phyloP scores from a whole-genome alignment of 1,140 invertebrate genomes.

The Zaprionus camerounensis region DNA sequence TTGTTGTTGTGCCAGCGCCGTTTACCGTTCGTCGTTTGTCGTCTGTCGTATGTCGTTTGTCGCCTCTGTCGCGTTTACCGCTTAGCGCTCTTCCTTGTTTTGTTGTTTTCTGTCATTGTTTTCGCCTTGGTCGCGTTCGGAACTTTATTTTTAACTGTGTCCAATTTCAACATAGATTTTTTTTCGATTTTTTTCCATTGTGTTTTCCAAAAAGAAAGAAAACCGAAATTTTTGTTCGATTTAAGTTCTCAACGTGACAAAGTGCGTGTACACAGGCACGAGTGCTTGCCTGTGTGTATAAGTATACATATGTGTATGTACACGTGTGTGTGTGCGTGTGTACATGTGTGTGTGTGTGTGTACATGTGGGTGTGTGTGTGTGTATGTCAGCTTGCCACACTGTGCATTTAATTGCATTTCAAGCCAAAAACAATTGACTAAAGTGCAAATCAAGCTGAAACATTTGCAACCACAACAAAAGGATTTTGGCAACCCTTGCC shows the following conservation, averaged over 20 bases:
- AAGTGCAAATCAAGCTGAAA: slow-evolving; percentile 29
- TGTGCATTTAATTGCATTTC: slow-evolving; percentile 17
- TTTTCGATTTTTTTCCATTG: neutral
- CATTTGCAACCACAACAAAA: slow-evolving; percentile 15
- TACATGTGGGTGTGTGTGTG: neutral
- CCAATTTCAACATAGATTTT: neutral
- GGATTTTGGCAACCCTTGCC: slow-evolving; percentile 22
- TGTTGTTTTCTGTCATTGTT: slow-evolving; percentile 1
- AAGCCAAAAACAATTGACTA: slow-evolving; percentile 27
- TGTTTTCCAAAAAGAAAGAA: neutral
- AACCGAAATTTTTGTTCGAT: neutral
- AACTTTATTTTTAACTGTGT: slow-evolving; percentile 7
- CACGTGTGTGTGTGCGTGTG: neutral
- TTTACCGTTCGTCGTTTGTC: slow-evolving; percentile 28
- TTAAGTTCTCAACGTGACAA: neutral
- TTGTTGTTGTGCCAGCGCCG: slow-evolving; percentile 40
- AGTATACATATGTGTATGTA: neutral
- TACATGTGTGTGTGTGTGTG: neutral
- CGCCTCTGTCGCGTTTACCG: slow-evolving; percentile 1
- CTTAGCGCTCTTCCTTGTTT: slow-evolving; percentile 4
- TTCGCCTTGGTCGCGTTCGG: neutral
- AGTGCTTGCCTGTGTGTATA: neutral
- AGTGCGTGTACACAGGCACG: neutral
- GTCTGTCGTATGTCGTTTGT: neutral
- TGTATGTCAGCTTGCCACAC: slow-evolving; percentile 4